Conservation (phyloP, 2,113 vertebrate genomes). For the Lathamus discolor region DNA sequence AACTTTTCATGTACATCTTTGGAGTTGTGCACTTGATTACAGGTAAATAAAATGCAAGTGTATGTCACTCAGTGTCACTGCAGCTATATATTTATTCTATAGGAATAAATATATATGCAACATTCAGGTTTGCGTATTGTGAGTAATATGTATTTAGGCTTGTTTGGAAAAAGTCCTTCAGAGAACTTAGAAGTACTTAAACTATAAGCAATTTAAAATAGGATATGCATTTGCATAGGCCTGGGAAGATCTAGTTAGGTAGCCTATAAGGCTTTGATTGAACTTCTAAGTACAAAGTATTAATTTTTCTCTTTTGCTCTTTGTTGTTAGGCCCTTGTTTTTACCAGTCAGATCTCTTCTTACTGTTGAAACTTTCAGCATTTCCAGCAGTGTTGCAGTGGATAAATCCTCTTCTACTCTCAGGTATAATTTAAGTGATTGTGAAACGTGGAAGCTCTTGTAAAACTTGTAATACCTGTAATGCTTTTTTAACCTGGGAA, state of each 20-base stretch:
- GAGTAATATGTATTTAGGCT: not conserved
- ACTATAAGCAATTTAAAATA: not conserved
- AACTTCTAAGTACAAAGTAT: not conserved
- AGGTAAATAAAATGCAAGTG: constrained; percentile 74
- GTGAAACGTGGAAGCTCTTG: not conserved
- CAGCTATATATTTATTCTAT: not conserved
- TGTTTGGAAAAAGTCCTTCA: not conserved
- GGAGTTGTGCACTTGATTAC: constrained; percentile 97
- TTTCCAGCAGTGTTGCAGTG: constrained; percentile 91
- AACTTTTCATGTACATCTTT: constrained; percentile 93
- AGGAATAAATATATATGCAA: not conserved
- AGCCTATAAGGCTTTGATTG: not conserved
- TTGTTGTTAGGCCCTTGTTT: constrained; percentile 84
- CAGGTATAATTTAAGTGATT: constrained; percentile 75
- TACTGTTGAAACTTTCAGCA: constrained; percentile 94
- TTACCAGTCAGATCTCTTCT: constrained; percentile 89
- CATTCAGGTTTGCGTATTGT: not conserved
- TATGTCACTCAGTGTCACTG: not conserved
- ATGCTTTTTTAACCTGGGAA: not conserved
- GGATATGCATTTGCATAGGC: not conserved
- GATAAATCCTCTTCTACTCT: constrained; percentile 93
- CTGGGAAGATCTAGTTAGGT: not conserved
- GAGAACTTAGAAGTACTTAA: not conserved
- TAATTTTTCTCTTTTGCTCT: not conserved
- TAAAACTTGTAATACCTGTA: not conserved